Conservation (phyloP, 2,113 vertebrate genomes). For the Pao palembangensis region DNA sequence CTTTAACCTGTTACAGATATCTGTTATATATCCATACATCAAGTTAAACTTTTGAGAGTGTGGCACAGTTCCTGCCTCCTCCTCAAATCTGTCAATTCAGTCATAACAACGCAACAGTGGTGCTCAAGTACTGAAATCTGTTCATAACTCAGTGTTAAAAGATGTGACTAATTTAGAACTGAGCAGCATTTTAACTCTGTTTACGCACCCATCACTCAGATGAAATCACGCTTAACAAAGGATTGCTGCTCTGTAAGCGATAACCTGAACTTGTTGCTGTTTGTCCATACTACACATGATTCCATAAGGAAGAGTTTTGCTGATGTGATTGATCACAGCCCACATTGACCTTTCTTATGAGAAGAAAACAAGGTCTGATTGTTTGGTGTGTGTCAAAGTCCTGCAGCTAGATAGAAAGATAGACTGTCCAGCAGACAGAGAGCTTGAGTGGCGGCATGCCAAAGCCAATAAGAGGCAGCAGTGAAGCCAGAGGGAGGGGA, state of each 20-base stretch:
- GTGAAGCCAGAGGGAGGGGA: constrained; percentile 70
- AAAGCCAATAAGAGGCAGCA: constrained; percentile 78
- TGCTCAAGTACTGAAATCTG: too few species aligned
- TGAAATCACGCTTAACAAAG: too few species aligned
- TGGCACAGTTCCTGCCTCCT: too few species aligned
- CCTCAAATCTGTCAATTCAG: too few species aligned
- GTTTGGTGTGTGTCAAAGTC: constrained; percentile 67
- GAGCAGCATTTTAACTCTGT: too few species aligned
- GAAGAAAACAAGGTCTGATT: constrained; percentile 73
- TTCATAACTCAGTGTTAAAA: too few species aligned
- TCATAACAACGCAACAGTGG: too few species aligned
- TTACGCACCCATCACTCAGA: too few species aligned
- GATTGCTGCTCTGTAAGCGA: neutral
- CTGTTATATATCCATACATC: too few species aligned
- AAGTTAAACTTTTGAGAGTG: too few species aligned
- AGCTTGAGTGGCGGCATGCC: constrained; percentile 76
- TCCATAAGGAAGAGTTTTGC: constrained; percentile 59
- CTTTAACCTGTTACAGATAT: too few species aligned
- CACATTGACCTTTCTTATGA: constrained; percentile 65
- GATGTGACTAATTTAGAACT: too few species aligned
- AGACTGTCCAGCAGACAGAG: neutral
- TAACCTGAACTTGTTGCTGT: constrained; percentile 18
- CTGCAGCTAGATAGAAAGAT: constrained; percentile 60
- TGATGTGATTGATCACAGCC: constrained; percentile 70
- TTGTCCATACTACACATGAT: constrained; percentile 40